Percentiles rank a stretch among this genome's conserved stretches.
Evolutionary conservation across 2,888 invertebrate genomes (phyloP).

Genomic region (Lasioglossum pauxillum): DNA sequence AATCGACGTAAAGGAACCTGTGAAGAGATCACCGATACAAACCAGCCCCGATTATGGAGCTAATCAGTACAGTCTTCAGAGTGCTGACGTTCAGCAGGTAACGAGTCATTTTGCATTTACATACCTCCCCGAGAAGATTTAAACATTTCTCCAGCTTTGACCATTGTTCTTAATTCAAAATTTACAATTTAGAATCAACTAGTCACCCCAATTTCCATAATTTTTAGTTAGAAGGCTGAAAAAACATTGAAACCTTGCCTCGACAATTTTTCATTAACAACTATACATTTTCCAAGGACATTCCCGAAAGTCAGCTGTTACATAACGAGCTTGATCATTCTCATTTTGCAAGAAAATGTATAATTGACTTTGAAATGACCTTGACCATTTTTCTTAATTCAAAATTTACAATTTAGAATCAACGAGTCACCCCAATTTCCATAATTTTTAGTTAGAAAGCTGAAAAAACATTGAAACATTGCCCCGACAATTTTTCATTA

Average conservation of each 20-base stretch:
- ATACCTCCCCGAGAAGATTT: not conserved
- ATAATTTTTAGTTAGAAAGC: not conserved
- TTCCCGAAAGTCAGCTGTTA: not conserved
- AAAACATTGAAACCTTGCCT: not conserved
- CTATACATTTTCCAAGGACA: not conserved
- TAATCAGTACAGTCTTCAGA: slow-evolving; percentile 80
- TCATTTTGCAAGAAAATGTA: not conserved
- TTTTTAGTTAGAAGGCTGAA: not conserved
- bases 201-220: not conserved
- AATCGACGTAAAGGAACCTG: slow-evolving; percentile 82
- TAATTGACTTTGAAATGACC: not conserved
- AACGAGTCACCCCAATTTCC: not conserved
- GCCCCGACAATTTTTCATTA: not conserved
- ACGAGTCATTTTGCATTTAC: not conserved
- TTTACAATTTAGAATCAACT: not conserved
- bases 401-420: not conserved
- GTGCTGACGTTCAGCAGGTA: slow-evolving; percentile 82
- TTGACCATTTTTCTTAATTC: not conserved
- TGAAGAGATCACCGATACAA: slow-evolving; percentile 80
- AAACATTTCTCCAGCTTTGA: not conserved
- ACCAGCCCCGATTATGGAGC: slow-evolving; percentile 78
- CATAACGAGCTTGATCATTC: not conserved
- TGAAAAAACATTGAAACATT: not conserved
- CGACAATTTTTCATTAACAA: not conserved
- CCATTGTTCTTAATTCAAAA: not conserved